Base-by-base conservation (phyloP, 53 echinoderm and acorn worm genomes). In the Echinometra lucunter region DNA sequence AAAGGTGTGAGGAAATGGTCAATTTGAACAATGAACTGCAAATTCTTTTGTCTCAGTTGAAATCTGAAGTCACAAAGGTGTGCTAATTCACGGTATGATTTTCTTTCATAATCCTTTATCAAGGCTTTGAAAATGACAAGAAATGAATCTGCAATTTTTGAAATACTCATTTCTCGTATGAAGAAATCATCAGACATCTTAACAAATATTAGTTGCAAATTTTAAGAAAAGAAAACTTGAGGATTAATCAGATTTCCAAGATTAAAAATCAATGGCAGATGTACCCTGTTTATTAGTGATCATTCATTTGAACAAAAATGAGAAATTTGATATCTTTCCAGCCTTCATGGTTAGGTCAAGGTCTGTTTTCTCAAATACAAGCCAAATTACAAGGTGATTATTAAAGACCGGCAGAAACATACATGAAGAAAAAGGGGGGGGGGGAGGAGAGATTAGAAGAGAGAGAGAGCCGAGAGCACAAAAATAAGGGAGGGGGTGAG, bases 101-200 rank as follows among this genome's bases (percentile, higher is more conserved):
- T 72, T 42, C 42, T 42, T 40, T 78, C 38, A 78, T 72, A 13
- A 72, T 78, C 21, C 13, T 69, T 69, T 19, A 42, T 42, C 11
- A 78, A 78, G 16, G 78, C 19, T 40, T 38, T 75, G 75, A 75
- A 37, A 75, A 40, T 37, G 42, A 78, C 78, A 38, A 78, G 78
- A 78, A 78, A 78, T 78, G 21, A 78, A 78, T 78, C 21, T 78
- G 78, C 75, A 75, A 11, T 72, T 70, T 74, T 75, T 10, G 40
- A 75, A 18, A 40, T 3, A 40, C 18, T 17, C 40, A 15, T 75
- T 75, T 75, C 75, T 18, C 21, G 38, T 34, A 6, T 72, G 72
- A 30, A 72, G 72, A 72, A 34, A 21, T 63, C 0, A 75, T 18
- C 19, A 38, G 38, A 15, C 21, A 40, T 40, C 32, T 18, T 75